Percentiles rank a stretch among this genome's conserved stretches.
phyloP scores from a whole-genome alignment of 1,140 invertebrate genomes.

The Lucilia sericata region DNA sequence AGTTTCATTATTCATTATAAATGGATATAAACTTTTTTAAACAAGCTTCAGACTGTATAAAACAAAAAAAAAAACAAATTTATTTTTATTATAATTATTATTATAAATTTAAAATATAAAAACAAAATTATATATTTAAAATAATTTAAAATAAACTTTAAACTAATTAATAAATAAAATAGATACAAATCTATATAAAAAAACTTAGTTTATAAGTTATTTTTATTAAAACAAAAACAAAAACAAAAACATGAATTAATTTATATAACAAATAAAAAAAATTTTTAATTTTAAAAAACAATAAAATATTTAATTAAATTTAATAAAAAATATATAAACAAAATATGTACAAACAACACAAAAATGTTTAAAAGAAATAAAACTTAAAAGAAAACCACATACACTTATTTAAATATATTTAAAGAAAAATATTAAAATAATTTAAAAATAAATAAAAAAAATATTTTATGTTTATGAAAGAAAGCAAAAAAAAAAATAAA shows the following conservation, averaged over 20 bases:
- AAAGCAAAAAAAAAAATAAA: not conserved
- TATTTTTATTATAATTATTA: not conserved
- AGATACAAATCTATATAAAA: not conserved
- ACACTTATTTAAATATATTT: not conserved
- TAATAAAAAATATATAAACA: not conserved
- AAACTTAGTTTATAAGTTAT: not conserved
- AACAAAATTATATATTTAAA: not conserved
- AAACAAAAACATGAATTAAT: conserved; percentile 13
- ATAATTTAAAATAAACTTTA: not conserved
- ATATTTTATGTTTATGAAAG: not conserved
- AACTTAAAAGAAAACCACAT: not conserved
- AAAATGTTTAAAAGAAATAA: not conserved
- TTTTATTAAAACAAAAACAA: conserved; percentile 24
- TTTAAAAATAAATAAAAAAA: not conserved
- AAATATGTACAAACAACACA: not conserved
- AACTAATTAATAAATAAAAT: not conserved
- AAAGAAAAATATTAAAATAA: not conserved
- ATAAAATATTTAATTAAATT: not conserved
- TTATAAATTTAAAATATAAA: not conserved
- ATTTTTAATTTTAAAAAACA: not conserved
- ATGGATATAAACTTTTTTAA: not conserved
- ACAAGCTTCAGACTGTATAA: not conserved
- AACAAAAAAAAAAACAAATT: not conserved
- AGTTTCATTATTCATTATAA: not conserved
- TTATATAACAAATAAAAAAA: not conserved